phyloP scores from a whole-genome alignment of 37 sponge, comb jelly and placozoan species.

The Oscarella lobularis region DNA sequence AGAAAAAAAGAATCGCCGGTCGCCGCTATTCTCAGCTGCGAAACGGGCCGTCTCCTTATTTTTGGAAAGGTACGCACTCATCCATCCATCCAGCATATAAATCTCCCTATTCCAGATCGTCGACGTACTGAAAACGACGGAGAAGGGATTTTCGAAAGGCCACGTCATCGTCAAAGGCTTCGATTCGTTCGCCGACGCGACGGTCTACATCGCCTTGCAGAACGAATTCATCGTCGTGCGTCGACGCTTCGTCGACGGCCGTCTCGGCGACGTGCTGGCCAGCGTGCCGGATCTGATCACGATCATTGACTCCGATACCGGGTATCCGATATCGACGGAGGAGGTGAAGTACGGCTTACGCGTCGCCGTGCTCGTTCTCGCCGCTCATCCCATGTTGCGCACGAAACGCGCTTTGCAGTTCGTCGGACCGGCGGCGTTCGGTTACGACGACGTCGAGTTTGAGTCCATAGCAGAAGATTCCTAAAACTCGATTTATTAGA shows the following conservation, averaged over 20 bases:
- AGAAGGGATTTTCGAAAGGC: slow-evolving; percentile 35
- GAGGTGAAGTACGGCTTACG: slow-evolving; percentile 47
- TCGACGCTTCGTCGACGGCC: background rate
- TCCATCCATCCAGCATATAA: background rate
- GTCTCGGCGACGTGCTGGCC: slow-evolving; percentile 13
- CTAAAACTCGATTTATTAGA: too few relatives aligned
- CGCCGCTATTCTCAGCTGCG: slow-evolving; percentile 20
- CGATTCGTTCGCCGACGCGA: slow-evolving; percentile 32
- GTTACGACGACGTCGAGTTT: slow-evolving; percentile 11
- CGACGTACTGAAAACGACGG: slow-evolving; percentile 26
- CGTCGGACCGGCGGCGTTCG: slow-evolving; percentile 72
- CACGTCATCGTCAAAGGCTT: slow-evolving; percentile 36
- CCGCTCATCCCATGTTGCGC: slow-evolving; percentile 31
- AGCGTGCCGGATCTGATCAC: slow-evolving; percentile 62
- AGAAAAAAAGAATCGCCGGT: slow-evolving; percentile 12
- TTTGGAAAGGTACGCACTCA: slow-evolving; percentile 45
- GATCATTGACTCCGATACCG: slow-evolving; percentile 29
- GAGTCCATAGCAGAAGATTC: background rate
- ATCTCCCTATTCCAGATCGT: slow-evolving; percentile 20
- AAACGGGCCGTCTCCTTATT: slow-evolving; percentile 38
- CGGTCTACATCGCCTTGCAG: slow-evolving; percentile 31
- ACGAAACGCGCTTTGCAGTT: slow-evolving; percentile 38
- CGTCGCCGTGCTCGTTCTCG: slow-evolving; percentile 55
- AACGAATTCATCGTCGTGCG: slow-evolving; percentile 61
- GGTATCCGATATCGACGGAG: slow-evolving; percentile 70